phyloP scores from a whole-genome alignment of 2,797 vertebrate genomes.

The Parauchenoglanis punctatus region DNA sequence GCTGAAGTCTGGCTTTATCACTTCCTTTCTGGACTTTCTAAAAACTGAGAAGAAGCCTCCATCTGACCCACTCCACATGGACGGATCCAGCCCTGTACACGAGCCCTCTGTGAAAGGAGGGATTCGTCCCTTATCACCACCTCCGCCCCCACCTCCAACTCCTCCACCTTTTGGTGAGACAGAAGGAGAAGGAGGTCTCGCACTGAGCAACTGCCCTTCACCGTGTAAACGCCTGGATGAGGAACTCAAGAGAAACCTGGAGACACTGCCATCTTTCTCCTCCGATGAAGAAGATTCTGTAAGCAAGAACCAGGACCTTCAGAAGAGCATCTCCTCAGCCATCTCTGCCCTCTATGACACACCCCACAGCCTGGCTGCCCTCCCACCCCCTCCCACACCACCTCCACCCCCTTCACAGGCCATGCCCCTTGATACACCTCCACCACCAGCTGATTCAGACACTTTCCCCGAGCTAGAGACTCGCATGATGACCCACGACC shows the following conservation, averaged over 20 bases:
- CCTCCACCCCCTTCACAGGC: slow-evolving; percentile 63
- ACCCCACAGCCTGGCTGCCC: slow-evolving; percentile 68
- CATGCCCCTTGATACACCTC: slow-evolving; percentile 61
- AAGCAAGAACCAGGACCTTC: slow-evolving; percentile 91
- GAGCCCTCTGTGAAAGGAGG: slow-evolving; percentile 71
- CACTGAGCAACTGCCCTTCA: slow-evolving; percentile 80
- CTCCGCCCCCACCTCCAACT: slow-evolving; percentile 63
- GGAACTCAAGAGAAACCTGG: slow-evolving; percentile 88
- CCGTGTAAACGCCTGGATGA: slow-evolving; percentile 89
- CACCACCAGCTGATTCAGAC: slow-evolving; percentile 64
- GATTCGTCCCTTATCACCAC: slow-evolving; percentile 68
- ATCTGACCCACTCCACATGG: slow-evolving; percentile 53
- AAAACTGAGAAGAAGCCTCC: slow-evolving; percentile 84
- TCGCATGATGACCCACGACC: slow-evolving; percentile 30
- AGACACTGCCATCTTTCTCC: slow-evolving; percentile 90
- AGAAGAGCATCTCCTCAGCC: slow-evolving; percentile 92
- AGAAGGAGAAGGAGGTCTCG: slow-evolving; percentile 75
- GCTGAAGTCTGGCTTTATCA: slow-evolving; percentile 90
- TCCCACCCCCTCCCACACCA: slow-evolving; percentile 63
- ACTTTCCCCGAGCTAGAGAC: slow-evolving; percentile 58
- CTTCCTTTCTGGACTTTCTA: slow-evolving; percentile 89
- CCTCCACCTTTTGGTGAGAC: slow-evolving; percentile 61
- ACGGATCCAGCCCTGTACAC: slow-evolving; percentile 49
- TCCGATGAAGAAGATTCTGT: slow-evolving; percentile 91
- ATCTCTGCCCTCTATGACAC: slow-evolving; percentile 91